Base-by-base conservation (phyloP, 2,797 vertebrate species). In the Bovichtus variegatus region DNA sequence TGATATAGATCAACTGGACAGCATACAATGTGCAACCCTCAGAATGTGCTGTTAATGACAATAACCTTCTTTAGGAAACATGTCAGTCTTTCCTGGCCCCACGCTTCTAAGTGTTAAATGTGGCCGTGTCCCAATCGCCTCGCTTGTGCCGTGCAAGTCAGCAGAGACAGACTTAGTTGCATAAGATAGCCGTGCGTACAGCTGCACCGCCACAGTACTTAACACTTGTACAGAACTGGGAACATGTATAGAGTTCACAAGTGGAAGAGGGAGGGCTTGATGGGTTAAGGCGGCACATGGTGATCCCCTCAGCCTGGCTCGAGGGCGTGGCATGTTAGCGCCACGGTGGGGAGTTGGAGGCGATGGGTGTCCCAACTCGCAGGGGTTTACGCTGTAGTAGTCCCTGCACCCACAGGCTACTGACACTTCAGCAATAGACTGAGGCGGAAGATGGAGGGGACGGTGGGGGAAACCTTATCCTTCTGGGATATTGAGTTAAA, bases 401-500 rank as follows among this genome's bases (percentile, higher is more conserved):
- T 80, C 79, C 67, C 69, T 36, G 69, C 77, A 74, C 79, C 72
- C 62, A 25, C 75, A 10, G 49, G 76, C 64, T 29, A 63, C 76
- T 78, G 78, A 89, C 84, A 91, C 90, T 68, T 82, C 73, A 74
- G 74, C 51, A 58, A 74, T 60, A 86, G 85, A 83, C 76, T 25
- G 63, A 87, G 75, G 85, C 57, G 64, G 87, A 88, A 86, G 90
- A 90, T 90, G 84, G 89, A 88, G 82, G 66, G 74, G 78, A 71
- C 9, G 4, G 76, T 9, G 19, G 75, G 74, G 53, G 92, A 92
- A 94, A 94, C 92, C 73, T 84, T 92, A 94, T 94, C 94, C 94
- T 91, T 87, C 88, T 91, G 89, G 90, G 94, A 95, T 95, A 95
- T 95, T 95, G 94, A 95, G 91, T 95, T 95, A 95, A 96, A 96